These are phyloP conservation scores for Trachymyrmex cornetzi DNA, from an alignment of 1,140 invertebrate genomes.

Conservation along the genomic window DNA sequence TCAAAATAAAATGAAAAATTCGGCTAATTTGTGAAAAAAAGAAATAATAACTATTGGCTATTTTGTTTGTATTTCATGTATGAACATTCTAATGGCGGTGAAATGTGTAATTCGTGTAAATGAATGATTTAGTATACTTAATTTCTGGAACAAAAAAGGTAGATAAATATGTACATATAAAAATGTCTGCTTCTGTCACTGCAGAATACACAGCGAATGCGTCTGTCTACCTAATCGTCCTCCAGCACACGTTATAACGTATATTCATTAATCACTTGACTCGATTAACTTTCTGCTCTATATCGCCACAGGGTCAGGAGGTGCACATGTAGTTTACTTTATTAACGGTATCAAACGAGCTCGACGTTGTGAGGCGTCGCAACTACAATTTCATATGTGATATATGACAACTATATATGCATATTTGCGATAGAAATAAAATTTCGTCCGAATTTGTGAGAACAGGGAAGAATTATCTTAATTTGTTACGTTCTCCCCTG, in stretches of 20 bases:
- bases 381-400: slow-evolving; percentile 46
- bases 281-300: slow-evolving; percentile 75
- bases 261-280: slow-evolving; percentile 75
- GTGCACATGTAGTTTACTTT: slow-evolving; percentile 63
- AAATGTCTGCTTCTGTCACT: background rate
- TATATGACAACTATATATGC: too few relatives aligned
- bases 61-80: background rate
- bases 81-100: background rate
- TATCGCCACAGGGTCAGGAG: slow-evolving; percentile 73
- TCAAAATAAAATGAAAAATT: background rate
- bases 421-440: background rate
- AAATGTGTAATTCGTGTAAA: slow-evolving; percentile 47
- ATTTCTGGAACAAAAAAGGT: slow-evolving; percentile 39
- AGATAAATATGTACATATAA: background rate
- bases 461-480: background rate
- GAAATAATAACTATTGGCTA: background rate
- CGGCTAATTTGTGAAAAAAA: background rate
- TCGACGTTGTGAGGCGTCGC: slow-evolving; percentile 29
- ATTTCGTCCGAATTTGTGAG: background rate
- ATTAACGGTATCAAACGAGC: slow-evolving; percentile 68
- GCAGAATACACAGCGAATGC: background rate
- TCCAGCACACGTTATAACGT: slow-evolving; percentile 45
- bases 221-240: slow-evolving; percentile 51
- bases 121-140: slow-evolving; percentile 25
- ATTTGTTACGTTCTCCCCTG: background rate